These are phyloP conservation scores for Stenurella melanura DNA, from an alignment of 2,888 invertebrate species.

Conservation along the genomic window DNA sequence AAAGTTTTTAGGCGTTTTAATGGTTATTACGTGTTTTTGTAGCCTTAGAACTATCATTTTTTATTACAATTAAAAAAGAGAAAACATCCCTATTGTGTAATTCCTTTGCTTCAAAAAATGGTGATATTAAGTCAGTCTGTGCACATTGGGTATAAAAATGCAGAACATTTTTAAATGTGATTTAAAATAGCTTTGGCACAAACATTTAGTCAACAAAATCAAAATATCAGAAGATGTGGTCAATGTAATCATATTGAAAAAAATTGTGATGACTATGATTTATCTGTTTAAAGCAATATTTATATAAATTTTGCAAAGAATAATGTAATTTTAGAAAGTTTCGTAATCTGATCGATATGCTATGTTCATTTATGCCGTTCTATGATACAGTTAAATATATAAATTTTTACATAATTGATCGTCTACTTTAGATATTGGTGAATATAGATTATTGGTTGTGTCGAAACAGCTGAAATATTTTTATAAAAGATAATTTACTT, in stretches of 20 bases:
- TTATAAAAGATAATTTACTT: slow-evolving; percentile 32
- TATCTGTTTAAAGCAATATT: background rate
- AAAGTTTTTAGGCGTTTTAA: too few species aligned
- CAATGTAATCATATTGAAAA: background rate
- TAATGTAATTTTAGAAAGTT: background rate
- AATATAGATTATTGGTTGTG: slow-evolving; percentile 28
- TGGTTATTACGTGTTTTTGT: too few species aligned
- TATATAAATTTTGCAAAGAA: background rate
- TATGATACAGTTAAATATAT: slow-evolving; percentile 16
- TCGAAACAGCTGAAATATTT: slow-evolving; percentile 32
- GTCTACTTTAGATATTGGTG: background rate
- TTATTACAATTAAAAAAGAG: too few species aligned
- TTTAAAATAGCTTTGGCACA: slow-evolving; percentile 19
- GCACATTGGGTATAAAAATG: background rate
- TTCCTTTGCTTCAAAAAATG: background rate
- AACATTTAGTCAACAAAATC: slow-evolving; percentile 3
- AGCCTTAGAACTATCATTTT: too few species aligned
- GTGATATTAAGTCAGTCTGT: background rate
- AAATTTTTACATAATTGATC: slow-evolving; percentile 2
- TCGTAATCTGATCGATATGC: background rate
- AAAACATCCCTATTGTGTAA: background rate
- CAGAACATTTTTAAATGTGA: background rate
- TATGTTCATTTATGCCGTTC: background rate
- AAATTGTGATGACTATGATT: background rate
- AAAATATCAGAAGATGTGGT: slow-evolving; percentile 8